Evolutionary conservation across 2,797 vertebrate species (phyloP).

Genomic region (Phyllotis vaccarum): DNA sequence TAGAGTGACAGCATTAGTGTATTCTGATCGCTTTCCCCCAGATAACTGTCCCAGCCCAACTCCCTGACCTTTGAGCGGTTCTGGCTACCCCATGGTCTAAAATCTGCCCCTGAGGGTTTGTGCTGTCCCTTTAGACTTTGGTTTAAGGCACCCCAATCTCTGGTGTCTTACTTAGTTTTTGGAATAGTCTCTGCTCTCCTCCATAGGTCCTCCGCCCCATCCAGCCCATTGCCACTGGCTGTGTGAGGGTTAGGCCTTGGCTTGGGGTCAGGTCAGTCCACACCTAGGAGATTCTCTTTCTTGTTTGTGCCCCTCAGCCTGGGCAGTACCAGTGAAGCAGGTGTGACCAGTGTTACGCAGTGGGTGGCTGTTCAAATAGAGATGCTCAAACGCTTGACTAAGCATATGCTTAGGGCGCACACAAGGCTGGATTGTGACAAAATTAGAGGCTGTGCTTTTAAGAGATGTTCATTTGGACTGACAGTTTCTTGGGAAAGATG

Average conservation of each 20-base stretch:
- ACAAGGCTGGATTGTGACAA: background rate
- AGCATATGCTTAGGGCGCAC: background rate
- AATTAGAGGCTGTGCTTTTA: background rate
- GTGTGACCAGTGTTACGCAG: background rate
- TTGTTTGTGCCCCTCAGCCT: background rate
- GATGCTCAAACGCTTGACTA: background rate
- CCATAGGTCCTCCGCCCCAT: background rate
- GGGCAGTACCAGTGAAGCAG: background rate
- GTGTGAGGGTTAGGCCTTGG: background rate
- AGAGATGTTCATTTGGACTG: conserved; percentile 12
- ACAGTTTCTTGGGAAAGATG: background rate
- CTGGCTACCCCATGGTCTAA: background rate
- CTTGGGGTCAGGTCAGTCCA: background rate
- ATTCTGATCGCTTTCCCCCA: background rate
- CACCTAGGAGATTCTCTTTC: background rate
- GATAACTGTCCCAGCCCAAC: background rate
- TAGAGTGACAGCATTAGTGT: background rate
- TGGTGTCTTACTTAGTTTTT: background rate
- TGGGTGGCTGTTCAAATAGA: background rate
- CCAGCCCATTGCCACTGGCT: background rate
- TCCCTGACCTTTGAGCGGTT: background rate
- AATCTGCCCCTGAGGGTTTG: background rate
- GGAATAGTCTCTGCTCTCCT: background rate
- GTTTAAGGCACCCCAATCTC: background rate
- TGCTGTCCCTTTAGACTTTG: background rate